phyloP scores from a whole-genome alignment of 2,888 invertebrate species.

The Creontiades dilutus region DNA sequence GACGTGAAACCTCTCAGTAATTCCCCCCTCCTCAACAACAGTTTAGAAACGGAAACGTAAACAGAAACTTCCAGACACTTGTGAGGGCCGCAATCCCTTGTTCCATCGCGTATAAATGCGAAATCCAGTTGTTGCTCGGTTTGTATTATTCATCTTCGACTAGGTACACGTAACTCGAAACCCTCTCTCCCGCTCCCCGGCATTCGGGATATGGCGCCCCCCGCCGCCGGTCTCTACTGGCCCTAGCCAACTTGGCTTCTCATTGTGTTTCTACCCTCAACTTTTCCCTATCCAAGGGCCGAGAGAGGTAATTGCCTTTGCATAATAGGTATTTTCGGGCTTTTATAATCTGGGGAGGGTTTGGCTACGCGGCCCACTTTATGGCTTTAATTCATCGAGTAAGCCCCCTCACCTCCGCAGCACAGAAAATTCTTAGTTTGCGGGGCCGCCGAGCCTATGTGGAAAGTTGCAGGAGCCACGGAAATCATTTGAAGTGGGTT shows the following conservation, averaged over 20 bases:
- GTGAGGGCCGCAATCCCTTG: background rate
- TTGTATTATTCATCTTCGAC: conserved; percentile 59
- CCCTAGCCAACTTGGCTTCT: background rate
- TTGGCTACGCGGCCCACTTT: background rate
- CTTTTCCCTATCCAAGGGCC: conserved; percentile 29
- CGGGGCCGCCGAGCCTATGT: background rate
- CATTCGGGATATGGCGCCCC: background rate
- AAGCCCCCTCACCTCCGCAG: background rate
- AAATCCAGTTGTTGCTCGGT: conserved; percentile 55
- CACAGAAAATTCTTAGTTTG: background rate
- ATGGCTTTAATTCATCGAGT: conserved; percentile 50
- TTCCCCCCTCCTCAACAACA: background rate
- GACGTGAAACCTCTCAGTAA: too few relatives aligned
- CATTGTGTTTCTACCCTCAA: conserved; percentile 43
- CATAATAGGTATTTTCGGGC: conserved; percentile 51
- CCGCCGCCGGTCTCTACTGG: too few relatives aligned
- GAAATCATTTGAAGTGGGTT: background rate
- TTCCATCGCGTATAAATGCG: background rate
- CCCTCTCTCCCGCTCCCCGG: background rate
- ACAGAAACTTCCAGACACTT: conserved; percentile 36
- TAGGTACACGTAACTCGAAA: too few relatives aligned
- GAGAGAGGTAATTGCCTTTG: conserved; percentile 59
- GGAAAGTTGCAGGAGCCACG: background rate
- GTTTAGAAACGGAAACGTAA: background rate
- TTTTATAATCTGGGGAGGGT: conserved; percentile 33